Evolutionary conservation across 2,113 vertebrate genomes (phyloP).

Genomic region (Dicrurus megarhynchus): DNA sequence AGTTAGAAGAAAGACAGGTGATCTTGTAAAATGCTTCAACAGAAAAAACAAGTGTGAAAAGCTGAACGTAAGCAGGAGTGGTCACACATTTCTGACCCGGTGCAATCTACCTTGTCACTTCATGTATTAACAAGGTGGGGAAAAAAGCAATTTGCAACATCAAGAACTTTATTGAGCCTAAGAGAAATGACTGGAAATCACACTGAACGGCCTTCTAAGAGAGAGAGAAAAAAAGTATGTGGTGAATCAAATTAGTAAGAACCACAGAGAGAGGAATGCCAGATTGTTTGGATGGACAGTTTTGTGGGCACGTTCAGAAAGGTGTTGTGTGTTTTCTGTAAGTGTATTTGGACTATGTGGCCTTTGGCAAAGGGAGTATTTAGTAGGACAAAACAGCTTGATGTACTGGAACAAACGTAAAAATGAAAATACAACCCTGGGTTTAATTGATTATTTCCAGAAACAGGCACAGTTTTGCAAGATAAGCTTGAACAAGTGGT

Average conservation of each 20-base stretch:
- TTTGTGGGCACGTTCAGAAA: not conserved
- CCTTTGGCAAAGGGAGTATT: not conserved
- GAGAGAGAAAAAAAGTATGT: not conserved
- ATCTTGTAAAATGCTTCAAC: not conserved
- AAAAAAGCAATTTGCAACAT: not conserved
- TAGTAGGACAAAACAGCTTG: not conserved
- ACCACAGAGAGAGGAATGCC: not conserved
- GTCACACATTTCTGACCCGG: not conserved
- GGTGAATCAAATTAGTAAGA: not conserved
- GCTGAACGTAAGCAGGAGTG: not conserved
- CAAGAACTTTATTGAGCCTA: constrained; percentile 20
- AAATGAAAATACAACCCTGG: not conserved
- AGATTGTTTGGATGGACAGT: not conserved
- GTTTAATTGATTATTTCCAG: not conserved
- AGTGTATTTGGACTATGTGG: constrained; percentile 26
- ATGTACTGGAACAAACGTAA: not conserved
- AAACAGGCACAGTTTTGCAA: not conserved
- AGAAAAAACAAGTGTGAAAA: not conserved
- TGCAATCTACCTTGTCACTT: not conserved
- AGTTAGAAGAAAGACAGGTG: constrained; percentile 23
- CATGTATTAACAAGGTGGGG: not conserved
- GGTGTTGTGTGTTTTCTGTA: not conserved
- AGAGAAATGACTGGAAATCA: constrained; percentile 55
- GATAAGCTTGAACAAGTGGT: not conserved
- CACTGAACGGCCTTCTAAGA: constrained; percentile 29